These are phyloP conservation scores for Sebastes kiyomatsui DNA, from an alignment of 2,797 vertebrate genomes.

Conservation along the genomic window DNA sequence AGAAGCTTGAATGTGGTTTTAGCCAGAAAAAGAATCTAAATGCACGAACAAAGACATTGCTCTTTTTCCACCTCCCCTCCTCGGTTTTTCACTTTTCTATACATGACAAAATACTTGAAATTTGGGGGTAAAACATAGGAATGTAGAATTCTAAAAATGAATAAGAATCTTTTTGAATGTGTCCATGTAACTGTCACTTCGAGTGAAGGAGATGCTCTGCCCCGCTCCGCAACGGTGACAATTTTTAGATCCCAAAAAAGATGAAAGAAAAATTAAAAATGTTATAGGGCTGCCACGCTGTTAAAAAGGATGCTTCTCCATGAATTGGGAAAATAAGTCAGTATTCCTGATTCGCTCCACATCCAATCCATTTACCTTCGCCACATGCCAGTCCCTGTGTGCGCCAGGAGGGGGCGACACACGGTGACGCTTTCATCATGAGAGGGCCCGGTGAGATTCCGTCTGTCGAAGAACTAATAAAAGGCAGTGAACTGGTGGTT, in stretches of 20 bases:
- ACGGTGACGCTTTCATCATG: conserved; percentile 63
- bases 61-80: conserved; percentile 73
- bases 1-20: conserved; percentile 83
- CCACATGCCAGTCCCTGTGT: conserved; percentile 69
- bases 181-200: conserved; percentile 83
- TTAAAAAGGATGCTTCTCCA: conserved; percentile 73
- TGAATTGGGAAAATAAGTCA: conserved; percentile 78
- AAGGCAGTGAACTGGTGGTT: conserved; percentile 83
- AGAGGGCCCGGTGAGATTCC: conserved; percentile 78
- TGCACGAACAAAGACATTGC: conserved; percentile 78
- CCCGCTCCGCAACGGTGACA: conserved; percentile 55
- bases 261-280: conserved; percentile 69
- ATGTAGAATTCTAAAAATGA: conserved; percentile 82
- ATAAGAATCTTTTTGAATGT: conserved; percentile 70
- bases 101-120: conserved; percentile 84
- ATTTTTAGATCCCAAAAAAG: conserved; percentile 74
- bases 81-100: conserved; percentile 75
- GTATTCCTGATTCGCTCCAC: conserved; percentile 79
- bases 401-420: conserved; percentile 72
- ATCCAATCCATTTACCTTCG: conserved; percentile 73
- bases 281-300: conserved; percentile 81
- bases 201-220: conserved; percentile 69
- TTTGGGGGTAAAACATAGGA: conserved; percentile 81
- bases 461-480: conserved; percentile 79
- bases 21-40: conserved; percentile 78